A percentile compares a stretch with the other conserved stretches of the same genome.
Evolutionary conservation across 2,113 vertebrate genomes (phyloP).

Genomic region (Riparia riparia): DNA sequence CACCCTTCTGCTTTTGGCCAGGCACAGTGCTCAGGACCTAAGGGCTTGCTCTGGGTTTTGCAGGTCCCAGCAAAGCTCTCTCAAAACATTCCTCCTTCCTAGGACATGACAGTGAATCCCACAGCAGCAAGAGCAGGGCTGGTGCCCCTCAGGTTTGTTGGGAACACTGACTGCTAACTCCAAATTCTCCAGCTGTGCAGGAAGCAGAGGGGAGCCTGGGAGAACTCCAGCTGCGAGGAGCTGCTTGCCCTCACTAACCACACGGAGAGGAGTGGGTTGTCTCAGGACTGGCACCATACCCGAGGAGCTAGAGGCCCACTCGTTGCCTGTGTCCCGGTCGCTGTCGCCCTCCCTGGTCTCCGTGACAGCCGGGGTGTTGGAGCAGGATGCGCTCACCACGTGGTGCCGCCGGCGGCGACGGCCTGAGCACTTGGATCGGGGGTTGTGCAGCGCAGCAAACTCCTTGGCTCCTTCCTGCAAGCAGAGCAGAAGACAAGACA

Average conservation of each 20-base stretch:
- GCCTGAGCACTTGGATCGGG: constrained; percentile 85
- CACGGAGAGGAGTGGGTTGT: background rate
- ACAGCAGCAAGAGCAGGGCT: background rate
- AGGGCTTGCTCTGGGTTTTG: background rate
- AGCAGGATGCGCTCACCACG: constrained; percentile 78
- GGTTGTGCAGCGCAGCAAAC: constrained; percentile 91
- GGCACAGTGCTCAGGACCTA: background rate
- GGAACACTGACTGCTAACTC: background rate
- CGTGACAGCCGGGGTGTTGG: constrained; percentile 75
- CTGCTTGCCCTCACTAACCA: background rate
- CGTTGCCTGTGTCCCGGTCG: constrained; percentile 89
- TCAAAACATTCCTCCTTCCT: background rate
- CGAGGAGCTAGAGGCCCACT: constrained; percentile 92
- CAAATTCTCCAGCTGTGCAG: background rate
- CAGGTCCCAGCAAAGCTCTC: background rate
- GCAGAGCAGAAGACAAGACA: background rate
- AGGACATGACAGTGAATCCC: background rate
- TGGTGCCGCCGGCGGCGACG: constrained; percentile 84
- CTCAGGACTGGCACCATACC: constrained; percentile 71
- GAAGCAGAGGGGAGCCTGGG: background rate
- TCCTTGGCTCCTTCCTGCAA: constrained; percentile 96
- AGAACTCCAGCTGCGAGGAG: background rate
- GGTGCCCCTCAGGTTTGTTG: background rate
- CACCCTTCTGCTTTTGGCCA: background rate
- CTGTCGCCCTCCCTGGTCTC: constrained; percentile 91